Evolutionary conservation across 2,113 vertebrate genomes (phyloP), one percentile per base, ranked within the genome.

Genomic region (Tachuris rubrigastra): DNA sequence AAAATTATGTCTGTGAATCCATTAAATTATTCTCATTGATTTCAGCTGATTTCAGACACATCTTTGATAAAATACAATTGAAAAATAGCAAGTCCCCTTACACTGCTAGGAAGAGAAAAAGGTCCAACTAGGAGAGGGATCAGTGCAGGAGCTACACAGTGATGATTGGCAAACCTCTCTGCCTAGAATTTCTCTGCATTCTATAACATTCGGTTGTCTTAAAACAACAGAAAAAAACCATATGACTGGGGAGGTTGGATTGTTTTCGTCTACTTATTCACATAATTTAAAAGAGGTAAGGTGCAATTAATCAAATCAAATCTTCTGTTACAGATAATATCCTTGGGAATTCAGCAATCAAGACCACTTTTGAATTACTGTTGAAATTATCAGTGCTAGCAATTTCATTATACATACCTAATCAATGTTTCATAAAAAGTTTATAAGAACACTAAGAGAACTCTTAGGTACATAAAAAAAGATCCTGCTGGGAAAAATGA

Each of bases 301-400:
- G 35, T 90, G n/a, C 6, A 74, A 50, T 66, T 87, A 92, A 95
- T 96, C 77, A 94, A 87, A 91, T 76, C 35, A 91, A 95, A 90
- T 79, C 2, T 59, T 82, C 81, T 82, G n/a, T 89, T 96, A 82
- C 18, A 74, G 59, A 30, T 83, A 87, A 77, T 74, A 85, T 77
- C 59, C 62, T 69, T 79, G 69, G 81, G 80, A 95, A 85, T 86
- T 89, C 46, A 85, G 69, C 82, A 97, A 93, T 92, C 94, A 91
- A 92, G 79, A 78, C 25, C 52, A 82, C 42, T 93, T 95, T 85
- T 84, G 89, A 96, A 91, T 16, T 82, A 53, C 69, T 7, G 6
- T 24, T 47, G 15, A 86, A 94, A 91, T 86, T 89, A 91, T 66
- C 81, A 82, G 41, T 86, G 44, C 21, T 42, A 35, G 14, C 65